These are phyloP conservation scores for Herminia tarsipennalis DNA, from an alignment of 2,888 invertebrate genomes.

Conservation along the genomic window DNA sequence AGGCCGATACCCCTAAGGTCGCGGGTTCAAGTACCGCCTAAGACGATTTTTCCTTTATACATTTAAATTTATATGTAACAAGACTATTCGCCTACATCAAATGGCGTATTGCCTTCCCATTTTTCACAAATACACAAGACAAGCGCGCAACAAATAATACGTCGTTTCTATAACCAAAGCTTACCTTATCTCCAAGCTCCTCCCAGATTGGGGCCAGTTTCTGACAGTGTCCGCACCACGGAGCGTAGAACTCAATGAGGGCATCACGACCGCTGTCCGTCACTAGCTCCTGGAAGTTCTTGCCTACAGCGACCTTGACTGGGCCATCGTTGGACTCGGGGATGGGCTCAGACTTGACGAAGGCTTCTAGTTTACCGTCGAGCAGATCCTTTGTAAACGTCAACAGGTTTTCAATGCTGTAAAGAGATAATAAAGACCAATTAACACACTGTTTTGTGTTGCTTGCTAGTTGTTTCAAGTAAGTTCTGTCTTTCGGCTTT, in stretches of 20 bases:
- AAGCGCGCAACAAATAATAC: no score
- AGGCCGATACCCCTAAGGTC: no score
- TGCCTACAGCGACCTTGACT: constrained; percentile 96
- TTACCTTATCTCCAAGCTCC: constrained; percentile 94
- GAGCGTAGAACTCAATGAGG: constrained; percentile 99
- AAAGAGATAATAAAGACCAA: no score
- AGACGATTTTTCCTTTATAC: no score
- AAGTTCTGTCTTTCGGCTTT: no score
- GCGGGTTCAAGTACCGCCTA: no score
- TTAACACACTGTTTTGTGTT: no score
- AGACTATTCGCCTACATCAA: no score
- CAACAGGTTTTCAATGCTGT: constrained; percentile 93
- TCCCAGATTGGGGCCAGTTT: constrained; percentile 97
- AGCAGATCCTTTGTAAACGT: constrained; percentile 94
- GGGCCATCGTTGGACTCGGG: constrained; percentile 94
- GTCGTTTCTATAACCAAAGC: background rate
- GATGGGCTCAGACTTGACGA: constrained; percentile 97
- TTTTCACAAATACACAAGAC: no score
- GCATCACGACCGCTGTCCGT: constrained; percentile 96
- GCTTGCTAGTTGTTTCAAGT: no score
- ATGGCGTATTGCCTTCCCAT: no score
- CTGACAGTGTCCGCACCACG: constrained; percentile 99
- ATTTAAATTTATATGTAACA: no score
- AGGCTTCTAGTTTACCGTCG: constrained; percentile 94
- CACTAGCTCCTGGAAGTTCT: constrained; percentile 98